Conservation (phyloP, 2,797 vertebrate species). For the Oryzias dopingdopingensis region DNA sequence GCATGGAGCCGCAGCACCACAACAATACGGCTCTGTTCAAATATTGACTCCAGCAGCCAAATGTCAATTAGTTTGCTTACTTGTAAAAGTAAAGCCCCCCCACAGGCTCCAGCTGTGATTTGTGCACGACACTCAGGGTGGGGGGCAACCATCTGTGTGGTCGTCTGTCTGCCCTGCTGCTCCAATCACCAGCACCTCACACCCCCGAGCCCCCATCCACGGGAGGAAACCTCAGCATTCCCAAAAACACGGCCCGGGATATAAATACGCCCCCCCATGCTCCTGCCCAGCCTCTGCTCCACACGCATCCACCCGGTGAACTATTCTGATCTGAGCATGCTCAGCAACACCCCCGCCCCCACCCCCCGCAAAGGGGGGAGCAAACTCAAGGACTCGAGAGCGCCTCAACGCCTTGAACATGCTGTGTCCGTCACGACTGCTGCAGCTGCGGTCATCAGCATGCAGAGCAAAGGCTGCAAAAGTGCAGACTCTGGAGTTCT, state of each 20-base stretch:
- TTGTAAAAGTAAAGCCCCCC: conserved; percentile 13
- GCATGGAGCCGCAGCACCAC: conserved; percentile 26
- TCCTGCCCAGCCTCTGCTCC: not conserved
- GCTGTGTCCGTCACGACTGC: no score
- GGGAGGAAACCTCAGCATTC: conserved; percentile 58
- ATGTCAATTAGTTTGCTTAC: conserved; percentile 19
- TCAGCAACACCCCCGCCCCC: not conserved
- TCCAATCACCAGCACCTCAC: conserved; percentile 65
- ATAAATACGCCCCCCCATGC: conserved; percentile 56
- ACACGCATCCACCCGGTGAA: conserved; percentile 38
- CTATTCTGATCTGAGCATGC: not conserved
- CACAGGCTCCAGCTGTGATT: conserved; percentile 5
- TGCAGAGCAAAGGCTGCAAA: no score
- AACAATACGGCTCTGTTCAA: conserved; percentile 26
- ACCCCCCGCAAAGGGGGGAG: conserved; percentile 10
- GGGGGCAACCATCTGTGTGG: not conserved
- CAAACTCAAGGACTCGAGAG: no score
- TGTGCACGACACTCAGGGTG: not conserved
- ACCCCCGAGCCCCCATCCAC: conserved; percentile 54
- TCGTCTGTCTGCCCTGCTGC: conserved; percentile 6
- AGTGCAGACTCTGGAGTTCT: no score
- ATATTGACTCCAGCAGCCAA: conserved; percentile 1
- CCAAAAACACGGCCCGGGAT: conserved; percentile 48
- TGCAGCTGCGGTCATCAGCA: no score
- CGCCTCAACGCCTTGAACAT: no score